Evolutionary conservation across 2,797 vertebrate genomes (phyloP).

Genomic region (Tangara arthus): DNA sequence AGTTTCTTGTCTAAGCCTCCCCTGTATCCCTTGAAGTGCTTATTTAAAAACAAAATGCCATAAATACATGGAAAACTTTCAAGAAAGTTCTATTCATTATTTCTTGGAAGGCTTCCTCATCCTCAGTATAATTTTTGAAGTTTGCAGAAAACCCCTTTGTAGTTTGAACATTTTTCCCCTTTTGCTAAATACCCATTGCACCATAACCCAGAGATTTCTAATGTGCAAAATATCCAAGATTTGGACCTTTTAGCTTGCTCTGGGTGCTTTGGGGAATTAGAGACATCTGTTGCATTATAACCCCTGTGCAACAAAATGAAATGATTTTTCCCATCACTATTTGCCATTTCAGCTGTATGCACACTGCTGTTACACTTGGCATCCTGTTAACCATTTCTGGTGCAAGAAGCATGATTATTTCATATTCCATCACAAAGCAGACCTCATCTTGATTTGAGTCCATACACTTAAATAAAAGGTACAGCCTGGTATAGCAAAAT

Average conservation of each 20-base stretch:
- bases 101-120: not conserved
- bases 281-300: not conserved
- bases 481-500: not conserved
- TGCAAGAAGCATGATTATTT: not conserved
- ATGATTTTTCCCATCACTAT: not conserved
- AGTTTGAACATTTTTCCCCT: not conserved
- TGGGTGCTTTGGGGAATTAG: not conserved
- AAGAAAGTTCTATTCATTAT: not conserved
- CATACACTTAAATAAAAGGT: not conserved
- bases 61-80: not conserved
- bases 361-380: rapidly evolving
- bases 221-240: not conserved
- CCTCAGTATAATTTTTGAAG: not conserved
- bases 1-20: not conserved
- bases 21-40: not conserved
- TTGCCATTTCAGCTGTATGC: not conserved
- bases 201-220: not conserved
- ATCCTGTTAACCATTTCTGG: not conserved
- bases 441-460: not conserved
- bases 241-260: not conserved
- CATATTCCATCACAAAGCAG: not conserved
- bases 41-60: not conserved
- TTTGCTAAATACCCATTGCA: not conserved
- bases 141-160: not conserved
- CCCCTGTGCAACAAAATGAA: not conserved